Base-by-base conservation (phyloP, 2,888 invertebrate genomes). In the Hyppa rectilinea region DNA sequence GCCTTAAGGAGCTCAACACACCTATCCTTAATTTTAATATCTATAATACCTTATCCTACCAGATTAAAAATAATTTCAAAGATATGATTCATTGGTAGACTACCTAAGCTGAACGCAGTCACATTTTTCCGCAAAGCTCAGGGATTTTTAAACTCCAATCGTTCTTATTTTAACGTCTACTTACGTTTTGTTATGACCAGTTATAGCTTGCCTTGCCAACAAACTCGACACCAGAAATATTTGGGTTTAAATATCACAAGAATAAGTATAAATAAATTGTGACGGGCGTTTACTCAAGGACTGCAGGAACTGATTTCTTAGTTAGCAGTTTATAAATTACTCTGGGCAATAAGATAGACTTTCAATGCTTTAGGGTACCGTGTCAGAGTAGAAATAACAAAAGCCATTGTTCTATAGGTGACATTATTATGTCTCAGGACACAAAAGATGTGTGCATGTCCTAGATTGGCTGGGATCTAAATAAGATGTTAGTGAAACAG, bases 171-270 rank as follows among this genome's bases (percentile, higher is more conserved):
- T 50, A 38, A 6, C 20, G 5, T 38, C 9, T 50, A 47, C 26
- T 47, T 20, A 31, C 36, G 0, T 38, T 50, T 56, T 36, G 20
- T 12, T n/a, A 17, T 10, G 14, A 34, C 14, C 9, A 47, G 7
- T 52, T 20, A 34, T 9, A 20, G n/a, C 12, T 56, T 50, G 29
- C 3, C 17, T 62, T 26, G 26, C n/a, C 45, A 62, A 62, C 34
- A 59, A 53, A 62, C 38, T 14, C 10, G 26, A 60, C 26, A 75
- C 17, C 38, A 75, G 45, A 80, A 47, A 80, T 61, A 56, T 58
- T 67, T 34, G 43, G 62, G 43, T 12, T 80, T 62, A 65, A 78
- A 75, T 78, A 80, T 66, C 61, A 80, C 43, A 34, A 59, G 29
- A 60, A 40, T n/a, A 23, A 17, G 2, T 10, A n/a, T 43, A 52